phyloP scores from a whole-genome alignment of 1,140 invertebrate species.

The Neelides sp. region DNA sequence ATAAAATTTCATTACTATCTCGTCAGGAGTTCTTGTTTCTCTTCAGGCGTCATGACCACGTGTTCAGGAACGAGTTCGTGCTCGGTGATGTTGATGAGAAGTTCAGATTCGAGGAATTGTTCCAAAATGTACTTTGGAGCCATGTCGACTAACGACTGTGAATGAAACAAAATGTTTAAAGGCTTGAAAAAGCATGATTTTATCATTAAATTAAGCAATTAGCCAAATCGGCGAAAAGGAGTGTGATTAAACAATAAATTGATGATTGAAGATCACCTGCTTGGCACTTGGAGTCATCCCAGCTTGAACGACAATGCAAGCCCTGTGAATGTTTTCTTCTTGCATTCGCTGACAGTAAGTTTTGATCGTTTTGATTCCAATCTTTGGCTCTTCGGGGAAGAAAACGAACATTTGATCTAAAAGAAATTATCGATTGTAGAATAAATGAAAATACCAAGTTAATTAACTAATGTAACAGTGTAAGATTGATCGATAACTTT shows the following conservation, averaged over 20 bases:
- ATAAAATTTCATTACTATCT: conserved; percentile 92
- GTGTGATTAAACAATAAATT: no score
- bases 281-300: conserved; percentile 99
- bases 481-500: conserved; percentile 6
- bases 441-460: no score
- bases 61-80: conserved; percentile 98
- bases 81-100: conserved; percentile 98
- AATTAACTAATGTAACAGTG: no score
- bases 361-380: conserved; percentile 97
- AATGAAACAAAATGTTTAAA: conserved; percentile 13
- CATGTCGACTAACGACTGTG: conserved; percentile 91
- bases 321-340: conserved; percentile 95
- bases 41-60: conserved; percentile 92
- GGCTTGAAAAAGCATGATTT: no score
- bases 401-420: conserved; percentile 97
- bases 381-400: conserved; percentile 97
- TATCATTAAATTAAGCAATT: no score
- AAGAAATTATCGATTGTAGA: no score
- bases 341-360: conserved; percentile 99
- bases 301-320: conserved; percentile 84
- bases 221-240: no score
- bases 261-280: conserved; percentile 42
- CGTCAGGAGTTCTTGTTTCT: conserved; percentile 84
- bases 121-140: conserved; percentile 98
- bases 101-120: conserved; percentile 94